A percentile compares a stretch with the other conserved stretches of the same genome.
Conservation (phyloP, 2,888 invertebrate species). For the Hoplodrina ambigua region DNA sequence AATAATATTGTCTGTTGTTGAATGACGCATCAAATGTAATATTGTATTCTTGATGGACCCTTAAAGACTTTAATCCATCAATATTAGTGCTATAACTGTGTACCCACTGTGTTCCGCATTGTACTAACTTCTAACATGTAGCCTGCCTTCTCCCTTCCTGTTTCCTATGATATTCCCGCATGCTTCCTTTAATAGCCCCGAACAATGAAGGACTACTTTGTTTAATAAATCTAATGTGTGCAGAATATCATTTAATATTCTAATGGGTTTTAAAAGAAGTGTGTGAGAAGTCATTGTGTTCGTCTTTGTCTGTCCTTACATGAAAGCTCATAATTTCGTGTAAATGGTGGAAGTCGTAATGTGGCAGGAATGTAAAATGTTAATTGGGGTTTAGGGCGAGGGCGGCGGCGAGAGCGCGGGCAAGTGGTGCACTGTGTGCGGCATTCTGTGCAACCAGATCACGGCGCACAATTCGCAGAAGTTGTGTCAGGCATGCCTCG, state of each 20-base stretch:
- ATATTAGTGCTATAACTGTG: constrained; percentile 44
- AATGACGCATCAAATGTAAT: constrained; percentile 48
- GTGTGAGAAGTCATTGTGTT: constrained; percentile 81
- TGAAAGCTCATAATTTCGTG: constrained; percentile 56
- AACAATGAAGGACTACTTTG: constrained; percentile 70
- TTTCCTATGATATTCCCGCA: constrained; percentile 81
- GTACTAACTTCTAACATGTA: constrained; percentile 46
- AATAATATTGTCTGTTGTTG: constrained; percentile 38
- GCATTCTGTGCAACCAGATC: constrained; percentile 88
- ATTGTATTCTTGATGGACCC: constrained; percentile 50
- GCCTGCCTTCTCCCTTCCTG: constrained; percentile 50
- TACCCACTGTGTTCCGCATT: constrained; percentile 51
- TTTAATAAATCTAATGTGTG: constrained; percentile 86
- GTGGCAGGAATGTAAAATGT: constrained; percentile 82
- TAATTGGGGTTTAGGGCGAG: constrained; percentile 89
- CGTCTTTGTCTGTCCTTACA: constrained; percentile 69
- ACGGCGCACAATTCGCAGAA: constrained; percentile 89
- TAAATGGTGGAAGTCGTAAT: constrained; percentile 65
- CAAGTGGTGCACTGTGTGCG: constrained; percentile 89
- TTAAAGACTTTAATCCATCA: constrained; percentile 47
- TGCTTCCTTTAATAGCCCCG: constrained; percentile 90
- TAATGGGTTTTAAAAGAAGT: constrained; percentile 90
- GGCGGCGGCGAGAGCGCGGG: constrained; percentile 84
- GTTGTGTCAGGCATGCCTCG: constrained; percentile 90
- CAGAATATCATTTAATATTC: constrained; percentile 87